phyloP scores from a whole-genome alignment of 2,888 invertebrate species.

The Tachina fera region DNA sequence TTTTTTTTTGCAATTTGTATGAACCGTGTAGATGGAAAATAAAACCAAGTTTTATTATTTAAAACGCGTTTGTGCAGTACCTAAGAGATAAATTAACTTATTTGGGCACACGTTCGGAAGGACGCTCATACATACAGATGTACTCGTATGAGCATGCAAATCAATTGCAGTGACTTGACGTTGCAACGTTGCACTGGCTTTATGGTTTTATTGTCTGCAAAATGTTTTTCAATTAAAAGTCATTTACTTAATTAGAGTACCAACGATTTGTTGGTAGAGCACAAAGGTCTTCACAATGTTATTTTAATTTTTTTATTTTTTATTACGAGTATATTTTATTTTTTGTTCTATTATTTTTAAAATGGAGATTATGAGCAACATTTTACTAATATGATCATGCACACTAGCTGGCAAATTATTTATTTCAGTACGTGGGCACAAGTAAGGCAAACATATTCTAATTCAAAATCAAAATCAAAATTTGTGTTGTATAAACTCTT shows the following conservation, averaged over 20 bases:
- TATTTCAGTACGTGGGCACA: too few relatives aligned
- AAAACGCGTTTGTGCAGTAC: background rate
- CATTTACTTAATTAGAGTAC: conserved; percentile 51
- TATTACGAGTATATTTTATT: too few relatives aligned
- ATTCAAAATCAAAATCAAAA: too few relatives aligned
- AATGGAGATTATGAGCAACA: background rate
- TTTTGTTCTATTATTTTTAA: background rate
- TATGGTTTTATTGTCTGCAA: background rate
- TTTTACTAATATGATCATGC: too few relatives aligned
- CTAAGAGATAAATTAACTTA: conserved; percentile 15
- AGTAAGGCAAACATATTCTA: too few relatives aligned
- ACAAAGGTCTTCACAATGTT: conserved; percentile 14
- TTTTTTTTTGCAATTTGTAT: background rate
- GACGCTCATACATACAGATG: conserved; percentile 10
- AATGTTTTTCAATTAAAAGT: conserved; percentile 46
- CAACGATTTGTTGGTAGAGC: background rate
- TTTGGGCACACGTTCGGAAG: background rate
- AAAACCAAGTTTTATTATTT: conserved; percentile 20
- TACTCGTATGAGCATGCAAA: conserved; percentile 20
- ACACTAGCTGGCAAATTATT: too few relatives aligned
- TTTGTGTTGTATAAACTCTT: too few relatives aligned
- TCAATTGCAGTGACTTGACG: conserved; percentile 6
- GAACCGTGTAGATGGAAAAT: conserved; percentile 5
- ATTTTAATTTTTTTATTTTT: background rate
- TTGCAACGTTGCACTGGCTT: conserved; percentile 3